Percentiles rank a stretch among this genome's conserved stretches.
Conservation (phyloP, 2,113 vertebrate genomes). For the Tragelaphus buxtoni region DNA sequence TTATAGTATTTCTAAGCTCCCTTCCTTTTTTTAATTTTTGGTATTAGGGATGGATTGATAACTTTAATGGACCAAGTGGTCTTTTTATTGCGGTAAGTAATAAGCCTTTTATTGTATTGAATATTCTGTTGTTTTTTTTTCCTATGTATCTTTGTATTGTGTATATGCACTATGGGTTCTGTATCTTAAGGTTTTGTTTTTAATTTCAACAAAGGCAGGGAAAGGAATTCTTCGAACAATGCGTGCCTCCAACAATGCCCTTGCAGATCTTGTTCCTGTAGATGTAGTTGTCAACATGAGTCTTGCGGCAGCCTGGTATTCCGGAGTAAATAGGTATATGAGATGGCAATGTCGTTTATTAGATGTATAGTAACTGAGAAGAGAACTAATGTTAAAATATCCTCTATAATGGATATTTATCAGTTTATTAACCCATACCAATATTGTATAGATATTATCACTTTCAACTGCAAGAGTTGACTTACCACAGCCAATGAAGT, state of each 20-base stretch:
- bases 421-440: neutral
- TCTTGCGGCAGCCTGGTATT: conserved; percentile 96
- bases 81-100: conserved; percentile 95
- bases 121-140: neutral
- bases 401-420: neutral
- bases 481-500: neutral
- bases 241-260: conserved; percentile 93
- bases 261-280: conserved; percentile 96
- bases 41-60: conserved; percentile 97
- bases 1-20: conserved; percentile 39
- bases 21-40: conserved; percentile 44
- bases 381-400: conserved; percentile 13
- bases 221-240: conserved; percentile 99
- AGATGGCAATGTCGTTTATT: conserved; percentile 75
- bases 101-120: conserved; percentile 66
- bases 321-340: conserved; percentile 90
- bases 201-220: conserved; percentile 89
- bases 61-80: conserved; percentile 98
- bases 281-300: conserved; percentile 95
- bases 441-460: neutral
- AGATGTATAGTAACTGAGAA: conserved; percentile 31
- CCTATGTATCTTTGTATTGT: neutral
- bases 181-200: conserved; percentile 70
- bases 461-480: neutral
- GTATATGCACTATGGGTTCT: neutral